Evolutionary conservation across 2,113 vertebrate species (phyloP).

Genomic region (Marcusenius ussheri): DNA sequence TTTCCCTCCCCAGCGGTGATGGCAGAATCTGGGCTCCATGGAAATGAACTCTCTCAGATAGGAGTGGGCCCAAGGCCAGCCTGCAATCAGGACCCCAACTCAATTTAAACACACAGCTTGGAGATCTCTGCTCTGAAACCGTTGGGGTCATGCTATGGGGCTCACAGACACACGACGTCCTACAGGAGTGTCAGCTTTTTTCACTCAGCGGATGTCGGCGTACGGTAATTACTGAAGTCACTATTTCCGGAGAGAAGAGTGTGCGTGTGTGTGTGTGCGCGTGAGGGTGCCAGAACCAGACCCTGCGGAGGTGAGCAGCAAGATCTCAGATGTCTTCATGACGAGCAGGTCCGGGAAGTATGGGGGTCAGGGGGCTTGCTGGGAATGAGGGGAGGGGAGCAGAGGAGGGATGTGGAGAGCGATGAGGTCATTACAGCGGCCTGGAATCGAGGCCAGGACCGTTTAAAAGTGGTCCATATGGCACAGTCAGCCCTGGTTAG

Average conservation of each 20-base stretch:
- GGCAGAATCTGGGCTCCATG: conserved; percentile 11
- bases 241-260: background rate
- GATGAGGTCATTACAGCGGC: conserved; percentile 34
- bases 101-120: conserved; percentile 23
- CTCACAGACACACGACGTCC: too few species aligned
- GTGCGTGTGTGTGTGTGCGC: background rate
- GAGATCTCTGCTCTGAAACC: background rate
- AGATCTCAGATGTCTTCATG: background rate
- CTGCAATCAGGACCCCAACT: conserved; percentile 12
- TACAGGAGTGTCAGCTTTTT: too few species aligned
- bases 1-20: background rate
- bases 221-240: background rate
- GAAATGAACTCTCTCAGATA: conserved; percentile 12
- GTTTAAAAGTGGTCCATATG: conserved; percentile 14
- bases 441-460: background rate
- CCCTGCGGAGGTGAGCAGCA: background rate
- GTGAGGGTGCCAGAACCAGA: background rate
- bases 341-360: background rate
- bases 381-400: background rate
- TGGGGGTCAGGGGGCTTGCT: background rate
- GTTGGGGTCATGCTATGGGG: background rate
- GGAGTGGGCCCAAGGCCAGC: background rate
- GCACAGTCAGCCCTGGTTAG: conserved; percentile 10
- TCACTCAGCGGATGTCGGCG: too few species aligned
- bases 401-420: conserved; percentile 11